Evolutionary conservation across 1,140 invertebrate species (phyloP).

Genomic region (Caenorhabditis briggsae): DNA sequence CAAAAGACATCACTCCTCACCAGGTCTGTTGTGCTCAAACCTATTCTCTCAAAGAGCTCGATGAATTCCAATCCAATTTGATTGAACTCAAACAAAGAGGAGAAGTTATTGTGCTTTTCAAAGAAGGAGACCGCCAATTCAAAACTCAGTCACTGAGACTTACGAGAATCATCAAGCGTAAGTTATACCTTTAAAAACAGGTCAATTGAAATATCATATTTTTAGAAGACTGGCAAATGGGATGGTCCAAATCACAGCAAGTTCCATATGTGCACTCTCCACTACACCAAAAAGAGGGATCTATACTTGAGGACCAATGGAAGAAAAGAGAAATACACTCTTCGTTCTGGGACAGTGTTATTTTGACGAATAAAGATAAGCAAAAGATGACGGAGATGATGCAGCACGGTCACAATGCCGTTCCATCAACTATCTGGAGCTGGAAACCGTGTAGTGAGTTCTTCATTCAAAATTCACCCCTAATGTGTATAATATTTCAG

Average conservation of each 20-base stretch:
- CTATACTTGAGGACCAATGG: slow-evolving; percentile 29
- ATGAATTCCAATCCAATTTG: background rate
- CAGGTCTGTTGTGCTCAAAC: background rate
- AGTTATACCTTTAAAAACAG: background rate
- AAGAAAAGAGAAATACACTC: background rate
- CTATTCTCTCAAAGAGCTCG: background rate
- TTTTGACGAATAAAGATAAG: slow-evolving; percentile 4
- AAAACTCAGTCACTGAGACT: background rate
- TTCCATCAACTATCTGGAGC: slow-evolving; percentile 11
- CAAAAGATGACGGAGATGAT: background rate
- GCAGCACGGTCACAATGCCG: background rate
- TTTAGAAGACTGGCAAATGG: slow-evolving; percentile 55
- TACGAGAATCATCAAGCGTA: slow-evolving; percentile 45
- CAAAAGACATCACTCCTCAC: background rate
- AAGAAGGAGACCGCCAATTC: background rate
- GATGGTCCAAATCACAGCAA: slow-evolving; percentile 34
- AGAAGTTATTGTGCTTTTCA: background rate
- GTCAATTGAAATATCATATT: background rate
- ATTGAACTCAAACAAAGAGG: background rate
- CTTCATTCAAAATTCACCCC: background rate
- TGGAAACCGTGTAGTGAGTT: slow-evolving; percentile 38
- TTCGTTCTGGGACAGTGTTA: slow-evolving; percentile 56
- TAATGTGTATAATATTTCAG: slow-evolving; percentile 4
- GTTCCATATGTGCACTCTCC: background rate
- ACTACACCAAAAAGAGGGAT: background rate